Base-by-base conservation (phyloP, 2,888 invertebrate genomes). In the Archaeoteleia sp. region DNA sequence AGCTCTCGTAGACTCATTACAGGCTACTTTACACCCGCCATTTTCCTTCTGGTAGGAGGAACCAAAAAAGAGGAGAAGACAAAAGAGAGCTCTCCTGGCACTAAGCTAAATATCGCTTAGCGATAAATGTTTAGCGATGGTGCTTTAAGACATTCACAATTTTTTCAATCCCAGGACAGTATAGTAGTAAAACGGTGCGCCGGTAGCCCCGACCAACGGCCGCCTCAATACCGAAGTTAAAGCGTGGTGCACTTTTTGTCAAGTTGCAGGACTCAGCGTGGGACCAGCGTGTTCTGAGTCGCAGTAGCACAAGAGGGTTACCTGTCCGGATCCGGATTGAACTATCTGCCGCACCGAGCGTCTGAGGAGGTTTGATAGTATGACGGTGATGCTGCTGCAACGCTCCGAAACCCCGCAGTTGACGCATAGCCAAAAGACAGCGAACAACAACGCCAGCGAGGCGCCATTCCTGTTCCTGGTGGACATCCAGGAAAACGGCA, bases 311-410 rank as follows among this genome's bases (percentile, higher is more conserved):
- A 32, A 40, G 49, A 34, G 54, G 49, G 55, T n/a, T 32, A 48
- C 39, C 62, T 49, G 63, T 65, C 51, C 14, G 7, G 9, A 42
- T 46, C 42, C 10, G 42, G 43, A 53, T 48, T 57, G 40, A 57
- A 60, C 20, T 54, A 35, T 69, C 55, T 61, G 65, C 40, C 51
- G 72, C 60, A 32, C 54, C 62, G 65, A 57, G 73, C 69, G 74
- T 62, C 66, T 60, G 74, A 71, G 75, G 74, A 76, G 78, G 74
- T 71, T 76, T 75, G 80, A 77, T 83, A 85, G 84, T 80, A 85
- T 85, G 84, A 85, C 84, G 83, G 85, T 84, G 82, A 85, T 85
- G 85, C 83, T 85, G 83, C 83, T 85, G 80, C 84, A 85, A 85
- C 85, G 84, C 80, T 84, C 84, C 76, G 78, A 81, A 79, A 82